Evolutionary conservation across 2,113 vertebrate species (phyloP).

Genomic region (Chrysemys picta): DNA sequence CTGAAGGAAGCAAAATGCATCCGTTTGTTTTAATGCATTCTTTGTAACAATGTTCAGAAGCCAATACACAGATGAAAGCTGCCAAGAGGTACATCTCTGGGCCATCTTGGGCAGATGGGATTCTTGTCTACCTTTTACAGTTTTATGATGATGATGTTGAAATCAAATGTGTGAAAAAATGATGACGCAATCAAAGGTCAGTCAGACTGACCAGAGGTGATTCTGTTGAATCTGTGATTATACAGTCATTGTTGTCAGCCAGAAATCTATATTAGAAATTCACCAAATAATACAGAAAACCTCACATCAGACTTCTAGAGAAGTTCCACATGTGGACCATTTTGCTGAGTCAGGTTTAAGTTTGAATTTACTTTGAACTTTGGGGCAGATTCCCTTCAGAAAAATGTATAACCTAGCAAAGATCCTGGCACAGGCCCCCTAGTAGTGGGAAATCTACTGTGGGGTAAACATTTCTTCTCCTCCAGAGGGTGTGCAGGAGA

Average conservation of each 20-base stretch:
- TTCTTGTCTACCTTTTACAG: background rate
- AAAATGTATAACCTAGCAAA: background rate
- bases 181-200: background rate
- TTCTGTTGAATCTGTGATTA: background rate
- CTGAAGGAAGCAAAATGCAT: background rate
- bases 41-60: background rate
- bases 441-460: background rate
- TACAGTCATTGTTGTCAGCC: background rate
- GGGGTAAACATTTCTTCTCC: background rate
- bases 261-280: background rate
- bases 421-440: background rate
- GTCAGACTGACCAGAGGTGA: background rate
- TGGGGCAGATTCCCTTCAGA: background rate
- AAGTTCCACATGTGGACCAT: background rate
- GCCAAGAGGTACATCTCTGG: fast-evolving
- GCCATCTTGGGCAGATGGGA: background rate
- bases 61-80: background rate
- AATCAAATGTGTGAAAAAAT: background rate
- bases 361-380: background rate
- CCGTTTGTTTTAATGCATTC: too few species aligned
- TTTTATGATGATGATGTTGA: fast-evolving
- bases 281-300: background rate
- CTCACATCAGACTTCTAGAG: background rate
- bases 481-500: background rate
- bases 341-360: background rate